Evolutionary conservation across 2,888 invertebrate genomes (phyloP).

Genomic region (Nymphalis urticae): DNA sequence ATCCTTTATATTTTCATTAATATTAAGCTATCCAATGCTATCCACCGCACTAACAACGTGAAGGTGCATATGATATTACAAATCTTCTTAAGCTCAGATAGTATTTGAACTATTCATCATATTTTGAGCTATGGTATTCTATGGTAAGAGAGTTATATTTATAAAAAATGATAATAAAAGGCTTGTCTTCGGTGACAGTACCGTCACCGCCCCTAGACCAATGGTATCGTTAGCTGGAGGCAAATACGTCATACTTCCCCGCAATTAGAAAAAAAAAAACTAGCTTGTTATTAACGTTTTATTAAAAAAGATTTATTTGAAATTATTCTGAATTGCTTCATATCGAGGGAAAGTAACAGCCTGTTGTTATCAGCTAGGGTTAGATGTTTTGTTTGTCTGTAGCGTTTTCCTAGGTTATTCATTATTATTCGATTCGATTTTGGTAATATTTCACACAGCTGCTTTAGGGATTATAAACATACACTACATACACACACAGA

Average conservation of each 20-base stretch:
- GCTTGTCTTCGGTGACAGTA: conserved; percentile 39
- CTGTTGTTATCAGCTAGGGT: background rate
- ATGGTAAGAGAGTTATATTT: no score
- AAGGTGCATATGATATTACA: no score
- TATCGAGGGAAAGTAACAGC: conserved; percentile 7
- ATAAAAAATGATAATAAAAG: background rate
- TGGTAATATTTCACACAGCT: no score
- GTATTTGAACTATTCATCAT: no score
- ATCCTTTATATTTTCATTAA: no score
- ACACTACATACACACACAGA: no score
- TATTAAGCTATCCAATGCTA: no score
- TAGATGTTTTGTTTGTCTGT: background rate
- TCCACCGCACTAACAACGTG: no score
- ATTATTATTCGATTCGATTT: no score
- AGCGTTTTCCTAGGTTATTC: background rate
- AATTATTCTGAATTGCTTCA: conserved; percentile 12
- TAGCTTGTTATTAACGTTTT: conserved; percentile 21
- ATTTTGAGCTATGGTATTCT: no score
- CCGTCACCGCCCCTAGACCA: conserved; percentile 42
- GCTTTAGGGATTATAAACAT: no score
- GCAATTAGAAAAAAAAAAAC: conserved; percentile 24
- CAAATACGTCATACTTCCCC: conserved; percentile 22
- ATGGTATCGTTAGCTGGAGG: conserved; percentile 34
- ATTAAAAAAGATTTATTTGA: conserved; percentile 18
- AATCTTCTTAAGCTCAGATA: no score